These are phyloP conservation scores for Aurelia sp. DNA, from an alignment of 30 jellyfish, hydroid and myxozoan species.

Conservation along the genomic window DNA sequence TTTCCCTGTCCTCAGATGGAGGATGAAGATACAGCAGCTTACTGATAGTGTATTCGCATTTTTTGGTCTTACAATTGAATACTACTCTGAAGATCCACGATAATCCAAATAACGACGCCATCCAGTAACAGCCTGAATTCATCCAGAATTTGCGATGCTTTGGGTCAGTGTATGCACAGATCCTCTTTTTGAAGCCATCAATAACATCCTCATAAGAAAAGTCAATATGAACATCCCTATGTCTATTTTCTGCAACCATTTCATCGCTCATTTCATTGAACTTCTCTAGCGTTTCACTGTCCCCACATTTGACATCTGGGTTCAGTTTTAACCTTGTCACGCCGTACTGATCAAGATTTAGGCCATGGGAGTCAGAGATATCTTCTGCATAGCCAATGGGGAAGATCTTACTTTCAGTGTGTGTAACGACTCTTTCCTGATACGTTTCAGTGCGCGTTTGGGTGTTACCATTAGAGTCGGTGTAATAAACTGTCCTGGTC, in stretches of 20 bases:
- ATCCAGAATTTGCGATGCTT: constrained; percentile 53
- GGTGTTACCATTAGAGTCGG: constrained; percentile 65
- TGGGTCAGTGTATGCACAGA: constrained; percentile 56
- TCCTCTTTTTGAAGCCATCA: constrained; percentile 59
- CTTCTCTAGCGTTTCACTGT: constrained; percentile 43
- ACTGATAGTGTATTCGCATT: constrained; percentile 42
- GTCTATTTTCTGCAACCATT: constrained; percentile 47
- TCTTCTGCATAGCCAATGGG: constrained; percentile 30
- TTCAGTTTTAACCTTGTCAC: constrained; percentile 60
- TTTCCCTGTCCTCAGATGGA: background rate
- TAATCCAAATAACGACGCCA: constrained; percentile 36
- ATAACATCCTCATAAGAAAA: constrained; percentile 5
- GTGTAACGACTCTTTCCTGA: constrained; percentile 55
- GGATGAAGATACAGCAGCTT: constrained; percentile 23
- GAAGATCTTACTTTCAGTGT: constrained; percentile 36
- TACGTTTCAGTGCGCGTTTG: constrained; percentile 57
- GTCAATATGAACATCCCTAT: constrained; percentile 41
- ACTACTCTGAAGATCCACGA: constrained; percentile 60
- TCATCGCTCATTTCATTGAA: constrained; percentile 31
- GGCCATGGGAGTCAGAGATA: constrained; percentile 45
- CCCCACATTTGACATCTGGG: constrained; percentile 48
- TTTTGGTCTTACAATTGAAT: constrained; percentile 35
- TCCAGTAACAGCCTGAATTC: constrained; percentile 47
- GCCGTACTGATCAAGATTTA: constrained; percentile 8
- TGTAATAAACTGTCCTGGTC: constrained; percentile 41